phyloP scores from a whole-genome alignment of 2,113 vertebrate genomes.

The Panthera tigris region DNA sequence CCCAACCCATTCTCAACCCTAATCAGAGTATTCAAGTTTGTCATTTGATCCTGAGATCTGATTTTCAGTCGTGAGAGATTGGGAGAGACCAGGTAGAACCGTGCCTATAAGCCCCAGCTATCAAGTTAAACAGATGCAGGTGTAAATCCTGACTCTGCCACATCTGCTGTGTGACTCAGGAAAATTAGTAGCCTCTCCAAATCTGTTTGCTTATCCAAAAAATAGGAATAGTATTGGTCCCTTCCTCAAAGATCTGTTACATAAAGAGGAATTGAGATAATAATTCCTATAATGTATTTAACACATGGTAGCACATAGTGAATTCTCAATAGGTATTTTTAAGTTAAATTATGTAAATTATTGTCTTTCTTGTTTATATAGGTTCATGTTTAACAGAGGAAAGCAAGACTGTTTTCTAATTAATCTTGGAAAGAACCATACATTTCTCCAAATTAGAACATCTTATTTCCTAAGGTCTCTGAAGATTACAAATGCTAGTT shows the following conservation, averaged over 20 bases:
- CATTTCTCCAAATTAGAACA: background rate
- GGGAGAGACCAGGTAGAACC: background rate
- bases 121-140: background rate
- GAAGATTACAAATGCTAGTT: background rate
- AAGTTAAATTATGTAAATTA: background rate
- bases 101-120: background rate
- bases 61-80: background rate
- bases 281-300: background rate
- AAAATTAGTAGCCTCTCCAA: background rate
- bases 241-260: background rate
- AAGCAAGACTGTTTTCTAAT: background rate
- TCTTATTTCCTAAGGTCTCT: background rate
- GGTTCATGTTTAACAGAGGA: background rate
- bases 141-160: background rate
- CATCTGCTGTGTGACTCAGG: background rate
- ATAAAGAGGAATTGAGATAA: background rate
- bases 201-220: background rate
- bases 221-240: background rate
- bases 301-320: background rate
- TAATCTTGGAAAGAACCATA: slow-evolving; percentile 2
- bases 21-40: background rate
- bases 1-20: background rate
- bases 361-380: background rate
- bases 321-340: background rate
- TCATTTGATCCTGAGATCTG: background rate